Base-by-base conservation (phyloP, 2,113 vertebrate species). In the Okapia johnstoni region DNA sequence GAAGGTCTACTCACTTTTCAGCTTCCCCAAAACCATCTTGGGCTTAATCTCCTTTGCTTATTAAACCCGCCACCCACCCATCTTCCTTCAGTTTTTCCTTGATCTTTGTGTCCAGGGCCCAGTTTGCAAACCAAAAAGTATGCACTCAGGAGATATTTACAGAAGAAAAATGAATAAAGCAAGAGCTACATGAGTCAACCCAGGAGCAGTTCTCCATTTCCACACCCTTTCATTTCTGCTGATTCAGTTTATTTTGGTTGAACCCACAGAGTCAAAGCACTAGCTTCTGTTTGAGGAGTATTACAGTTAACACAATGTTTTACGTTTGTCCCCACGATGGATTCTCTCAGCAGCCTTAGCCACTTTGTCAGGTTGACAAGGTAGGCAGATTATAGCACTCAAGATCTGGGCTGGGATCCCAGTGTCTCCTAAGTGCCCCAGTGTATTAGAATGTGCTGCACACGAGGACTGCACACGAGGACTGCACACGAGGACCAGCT, bases 171-270 rank as follows among this genome's bases (percentile, higher is more conserved):
- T 54, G 21, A 46, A 7, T 48, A n/a, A 58, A 33, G 3, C 13
- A 63, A 73, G 15, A n/a, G 28, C 43, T 26, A 26, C n/a, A 5
- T n/a, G 19, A 15, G 40, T 57, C 3, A 3, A 15, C 11, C 66
- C 16, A 2, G 3, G 12, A n/a, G 23, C 26, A 43, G n/a, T 54
- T 52, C 30, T 57, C 7, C 17, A 5, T 61, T 33, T 46, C 14
- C 4, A 23, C 3, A 2, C 3, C 5, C 26, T 12, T 57, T 54
- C 0, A 1, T 70, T 76, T 28, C n/a, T 50, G 50, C 48, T 9
- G 19, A 70, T 57, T 60, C 36, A 5, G 2, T 52, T 70, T 79
- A 14, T 12, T 48, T 21, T 15, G 26, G 2, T 6, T 26, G 48
- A 43, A 28, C 52, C 26, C 26, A 7, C 70, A 76, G 55, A 61